Evolutionary conservation across 2,113 vertebrate species (phyloP).

Genomic region (Orientallactaga bullata): DNA sequence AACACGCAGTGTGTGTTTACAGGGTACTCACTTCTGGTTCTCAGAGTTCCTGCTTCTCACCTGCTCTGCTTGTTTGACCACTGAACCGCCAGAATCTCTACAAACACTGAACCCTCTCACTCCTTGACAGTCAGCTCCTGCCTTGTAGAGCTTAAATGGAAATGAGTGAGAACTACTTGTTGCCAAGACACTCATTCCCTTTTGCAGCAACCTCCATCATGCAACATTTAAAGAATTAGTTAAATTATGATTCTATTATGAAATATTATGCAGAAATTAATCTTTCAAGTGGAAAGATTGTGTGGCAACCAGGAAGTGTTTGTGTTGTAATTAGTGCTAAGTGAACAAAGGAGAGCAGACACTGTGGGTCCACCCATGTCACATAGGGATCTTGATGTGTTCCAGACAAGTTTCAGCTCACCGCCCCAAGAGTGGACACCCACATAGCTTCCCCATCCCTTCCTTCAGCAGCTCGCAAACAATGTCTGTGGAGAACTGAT

Average conservation of each 20-base stretch:
- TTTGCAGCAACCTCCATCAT: slow-evolving; percentile 10
- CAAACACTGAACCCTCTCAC: background rate
- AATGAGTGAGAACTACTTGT: background rate
- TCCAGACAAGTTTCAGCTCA: slow-evolving; percentile 5
- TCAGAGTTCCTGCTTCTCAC: background rate
- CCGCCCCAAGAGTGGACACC: background rate
- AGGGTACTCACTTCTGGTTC: background rate
- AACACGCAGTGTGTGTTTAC: background rate
- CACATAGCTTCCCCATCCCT: background rate
- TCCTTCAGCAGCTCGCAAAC: background rate
- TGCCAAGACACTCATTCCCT: background rate
- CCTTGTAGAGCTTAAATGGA: background rate
- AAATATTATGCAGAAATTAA: slow-evolving; percentile 61
- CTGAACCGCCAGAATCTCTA: background rate
- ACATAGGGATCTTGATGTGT: slow-evolving; percentile 7
- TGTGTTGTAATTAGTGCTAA: slow-evolving; percentile 39
- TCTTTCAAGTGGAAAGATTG: slow-evolving; percentile 23
- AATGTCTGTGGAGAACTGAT: background rate
- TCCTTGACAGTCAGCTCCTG: background rate
- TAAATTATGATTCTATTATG: slow-evolving; percentile 29
- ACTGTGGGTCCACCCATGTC: slow-evolving; percentile 2
- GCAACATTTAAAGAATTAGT: background rate
- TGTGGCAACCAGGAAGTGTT: slow-evolving; percentile 69
- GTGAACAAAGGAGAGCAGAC: background rate
- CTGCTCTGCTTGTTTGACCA: background rate